Evolutionary conservation across 2,888 invertebrate genomes (phyloP), one percentile per base, ranked within the genome.

Genomic region (Spisula subtruncata): DNA sequence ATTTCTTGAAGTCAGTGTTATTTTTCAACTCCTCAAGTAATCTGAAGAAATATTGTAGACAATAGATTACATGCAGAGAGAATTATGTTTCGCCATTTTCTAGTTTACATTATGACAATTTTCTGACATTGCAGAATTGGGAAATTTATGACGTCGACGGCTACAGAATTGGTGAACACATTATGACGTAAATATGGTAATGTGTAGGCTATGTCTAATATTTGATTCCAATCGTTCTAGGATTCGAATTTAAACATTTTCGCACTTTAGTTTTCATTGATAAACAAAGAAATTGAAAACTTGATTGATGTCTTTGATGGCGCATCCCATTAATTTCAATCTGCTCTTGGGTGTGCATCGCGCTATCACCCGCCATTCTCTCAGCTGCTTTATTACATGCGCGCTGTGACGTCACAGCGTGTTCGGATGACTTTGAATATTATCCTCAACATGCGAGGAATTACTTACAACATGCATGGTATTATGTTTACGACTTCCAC

Each of bases 321-420:
- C n/a, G 75, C 32, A 75, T 75, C 32, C 71, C 60, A 75, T 75
- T 75, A 75, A 35, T 35, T 75, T 75, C 75, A 35, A 75, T 75
- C 75, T 16, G 16, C 16, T 75, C 5, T 12, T 14, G 1, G 16
- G 35, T 14, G 75, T 35, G n/a, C 75, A 75, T 35, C 35, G 14
- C 35, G 32, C 75, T 35, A 32, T 25, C 75, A 12, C 35, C 18
- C 32, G 32, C 1, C 5, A 75, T 32, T 75, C 32, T 16, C 12
- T 56, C 79, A 85, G 80, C 85, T 85, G 85, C 80, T 29, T 85
- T 85, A 85, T 85, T 85, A 41, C 85, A 80, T 56, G 35, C 32
- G 75, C 80, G 25, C 85, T 48, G 80, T 85, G 85, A 85, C 85
- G 85, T 85, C 85, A 85, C 85, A 85, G 85, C 80, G 79, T 80